A percentile compares a stretch with the other conserved stretches of the same genome.
phyloP scores from a whole-genome alignment of 2,113 vertebrate genomes.

The Lamprologus tigripictilis region DNA sequence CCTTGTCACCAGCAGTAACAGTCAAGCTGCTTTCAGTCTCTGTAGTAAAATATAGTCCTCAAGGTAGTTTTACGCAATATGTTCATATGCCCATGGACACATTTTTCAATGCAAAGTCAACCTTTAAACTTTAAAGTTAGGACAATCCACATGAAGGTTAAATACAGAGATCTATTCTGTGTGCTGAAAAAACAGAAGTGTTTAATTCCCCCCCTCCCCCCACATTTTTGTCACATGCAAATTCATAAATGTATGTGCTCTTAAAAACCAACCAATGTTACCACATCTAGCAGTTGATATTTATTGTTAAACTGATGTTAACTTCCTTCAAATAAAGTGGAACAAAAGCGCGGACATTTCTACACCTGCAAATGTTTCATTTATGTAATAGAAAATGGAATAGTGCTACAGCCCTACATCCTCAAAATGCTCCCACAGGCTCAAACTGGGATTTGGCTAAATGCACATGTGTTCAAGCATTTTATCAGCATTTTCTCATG shows the following conservation, averaged over 20 bases:
- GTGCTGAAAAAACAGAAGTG: not conserved
- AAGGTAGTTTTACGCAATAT: not conserved
- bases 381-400: not conserved
- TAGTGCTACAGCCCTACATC: not conserved
- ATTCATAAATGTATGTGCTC: not conserved
- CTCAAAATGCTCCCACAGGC: not conserved
- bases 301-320: not conserved
- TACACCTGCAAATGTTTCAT: not conserved
- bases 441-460: not conserved
- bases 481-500: not conserved
- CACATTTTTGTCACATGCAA: not conserved
- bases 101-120: not conserved
- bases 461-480: not conserved
- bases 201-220: not conserved
- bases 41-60: not conserved
- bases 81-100: not conserved
- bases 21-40: not conserved
- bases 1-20: not conserved
- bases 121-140: not conserved
- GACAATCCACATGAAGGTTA: not conserved
- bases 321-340: not conserved
- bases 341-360: not conserved
- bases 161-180: not conserved
- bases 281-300: fast-evolving
- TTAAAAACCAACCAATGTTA: no score